Evolutionary conservation across 2,797 vertebrate species (phyloP).

Genomic region (Meriones psammophilus): DNA sequence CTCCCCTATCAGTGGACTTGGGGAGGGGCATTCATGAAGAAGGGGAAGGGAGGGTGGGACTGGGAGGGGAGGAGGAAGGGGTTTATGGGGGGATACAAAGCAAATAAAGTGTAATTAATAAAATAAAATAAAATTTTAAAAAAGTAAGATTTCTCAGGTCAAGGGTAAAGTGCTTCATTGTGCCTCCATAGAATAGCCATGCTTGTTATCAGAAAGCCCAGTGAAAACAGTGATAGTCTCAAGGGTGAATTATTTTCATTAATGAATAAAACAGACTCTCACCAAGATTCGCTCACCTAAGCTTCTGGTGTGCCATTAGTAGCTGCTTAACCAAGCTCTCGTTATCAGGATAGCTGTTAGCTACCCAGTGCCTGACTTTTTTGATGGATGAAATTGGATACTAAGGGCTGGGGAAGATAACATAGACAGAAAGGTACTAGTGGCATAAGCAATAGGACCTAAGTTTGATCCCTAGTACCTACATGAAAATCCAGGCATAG

Average conservation of each 20-base stretch:
- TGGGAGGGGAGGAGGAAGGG: too few species aligned
- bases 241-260: background rate
- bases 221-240: background rate
- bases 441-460: background rate
- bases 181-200: background rate
- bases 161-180: background rate
- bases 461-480: too few species aligned
- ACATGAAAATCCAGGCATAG: background rate
- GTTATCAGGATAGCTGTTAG: background rate
- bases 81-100: too few species aligned
- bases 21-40: too few species aligned
- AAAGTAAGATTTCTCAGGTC: background rate
- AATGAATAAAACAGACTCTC: background rate
- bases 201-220: background rate
- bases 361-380: background rate
- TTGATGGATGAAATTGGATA: background rate
- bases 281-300: background rate
- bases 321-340: background rate
- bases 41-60: too few species aligned
- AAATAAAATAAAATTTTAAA: too few species aligned
- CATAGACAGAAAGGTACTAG: background rate
- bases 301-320: background rate
- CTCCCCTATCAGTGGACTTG: too few species aligned
- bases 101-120: too few species aligned
- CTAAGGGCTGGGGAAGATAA: too few species aligned